These are phyloP conservation scores for Synanthedon formicaeformis DNA, from an alignment of 2,888 invertebrate species.

Conservation along the genomic window DNA sequence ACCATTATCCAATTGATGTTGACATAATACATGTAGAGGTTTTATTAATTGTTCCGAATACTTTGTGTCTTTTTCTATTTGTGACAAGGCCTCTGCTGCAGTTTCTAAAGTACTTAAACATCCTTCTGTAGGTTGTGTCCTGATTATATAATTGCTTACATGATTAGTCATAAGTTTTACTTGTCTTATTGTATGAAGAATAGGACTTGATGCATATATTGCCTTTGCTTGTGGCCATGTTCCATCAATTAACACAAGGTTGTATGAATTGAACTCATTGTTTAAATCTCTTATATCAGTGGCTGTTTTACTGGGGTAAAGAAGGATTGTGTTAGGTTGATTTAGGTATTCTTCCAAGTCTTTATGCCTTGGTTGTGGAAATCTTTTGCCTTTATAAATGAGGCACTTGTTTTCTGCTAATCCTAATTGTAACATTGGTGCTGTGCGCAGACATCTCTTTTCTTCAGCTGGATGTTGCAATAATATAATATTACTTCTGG, in stretches of 20 bases:
- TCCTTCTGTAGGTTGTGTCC: constrained; percentile 93
- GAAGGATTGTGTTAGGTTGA: constrained; percentile 76
- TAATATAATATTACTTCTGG: constrained; percentile 80
- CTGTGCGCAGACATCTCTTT: constrained; percentile 88
- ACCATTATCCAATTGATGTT: constrained; percentile 89
- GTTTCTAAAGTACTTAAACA: constrained; percentile 92
- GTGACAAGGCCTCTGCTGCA: constrained; percentile 82
- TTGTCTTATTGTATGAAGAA: constrained; percentile 80
- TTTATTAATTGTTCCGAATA: constrained; percentile 77
- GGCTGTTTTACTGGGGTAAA: constrained; percentile 85
- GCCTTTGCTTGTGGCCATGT: constrained; percentile 97
- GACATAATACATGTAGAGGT: constrained; percentile 86
- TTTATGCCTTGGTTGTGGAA: constrained; percentile 77
- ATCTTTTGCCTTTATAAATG: constrained; percentile 85
- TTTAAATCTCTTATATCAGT: constrained; percentile 72
- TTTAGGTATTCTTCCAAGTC: constrained; percentile 76
- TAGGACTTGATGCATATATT: constrained; percentile 85
- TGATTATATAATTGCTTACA: constrained; percentile 89
- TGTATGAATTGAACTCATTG: constrained; percentile 71
- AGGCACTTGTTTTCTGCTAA: constrained; percentile 81
- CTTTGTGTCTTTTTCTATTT: constrained; percentile 77
- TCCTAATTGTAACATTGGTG: constrained; percentile 87
- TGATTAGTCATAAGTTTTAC: constrained; percentile 81
- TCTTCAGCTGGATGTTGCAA: constrained; percentile 96
- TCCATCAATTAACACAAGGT: constrained; percentile 89